Evolutionary conservation across 2,888 invertebrate species (phyloP).

Genomic region (Tuberolachnus salignus): DNA sequence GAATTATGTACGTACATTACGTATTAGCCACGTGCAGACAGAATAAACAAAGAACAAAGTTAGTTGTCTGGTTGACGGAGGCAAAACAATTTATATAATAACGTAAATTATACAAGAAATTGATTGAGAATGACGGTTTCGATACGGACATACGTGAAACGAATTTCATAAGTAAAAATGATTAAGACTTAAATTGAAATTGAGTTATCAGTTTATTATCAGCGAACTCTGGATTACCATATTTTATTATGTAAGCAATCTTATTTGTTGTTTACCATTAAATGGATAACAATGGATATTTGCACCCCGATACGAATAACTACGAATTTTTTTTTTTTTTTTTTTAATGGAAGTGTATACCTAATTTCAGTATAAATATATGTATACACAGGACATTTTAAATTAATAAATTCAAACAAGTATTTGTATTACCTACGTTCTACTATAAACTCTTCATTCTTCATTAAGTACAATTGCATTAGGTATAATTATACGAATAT

Average conservation of each 20-base stretch:
- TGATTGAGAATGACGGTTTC: neutral
- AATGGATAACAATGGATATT: too few relatives aligned
- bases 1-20: neutral
- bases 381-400: too few relatives aligned
- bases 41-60: neutral
- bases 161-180: neutral
- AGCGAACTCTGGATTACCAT: neutral
- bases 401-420: too few relatives aligned
- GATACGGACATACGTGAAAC: neutral
- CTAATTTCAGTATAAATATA: too few relatives aligned
- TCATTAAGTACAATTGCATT: too few relatives aligned
- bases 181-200: constrained; percentile 5
- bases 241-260: neutral
- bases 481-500: too few relatives aligned
- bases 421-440: too few relatives aligned
- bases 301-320: too few relatives aligned
- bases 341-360: too few relatives aligned
- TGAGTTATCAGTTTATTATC: neutral
- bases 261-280: too few relatives aligned
- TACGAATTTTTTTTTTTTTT: too few relatives aligned
- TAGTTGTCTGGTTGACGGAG: neutral
- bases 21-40: neutral
- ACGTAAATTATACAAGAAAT: neutral
- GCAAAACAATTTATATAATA: neutral
- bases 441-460: too few relatives aligned